Base-by-base conservation (phyloP, 2,113 vertebrate species). In the Chaetodon auriga region DNA sequence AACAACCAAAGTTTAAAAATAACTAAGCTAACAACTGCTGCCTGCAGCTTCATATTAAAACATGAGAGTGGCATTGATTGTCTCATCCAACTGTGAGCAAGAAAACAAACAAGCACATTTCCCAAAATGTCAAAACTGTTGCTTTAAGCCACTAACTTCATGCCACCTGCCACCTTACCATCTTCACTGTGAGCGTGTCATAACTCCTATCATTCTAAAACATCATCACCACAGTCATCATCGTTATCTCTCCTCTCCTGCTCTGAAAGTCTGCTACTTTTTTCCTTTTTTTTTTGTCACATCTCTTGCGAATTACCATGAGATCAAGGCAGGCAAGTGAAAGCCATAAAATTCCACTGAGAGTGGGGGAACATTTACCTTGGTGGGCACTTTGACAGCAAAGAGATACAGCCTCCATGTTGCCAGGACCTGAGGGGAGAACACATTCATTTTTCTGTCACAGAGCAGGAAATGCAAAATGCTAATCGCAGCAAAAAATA, bases 391-490 rank as follows among this genome's bases (percentile, higher is more conserved):
- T 94, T 97, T 97, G 91, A 96, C 93, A 90, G 95, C 92, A 74
- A 97, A 97, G 74, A 97, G 92, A 93, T 97, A 96, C 84, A 97
- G 96, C 82, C 96, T 94, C 96, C 97, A 97, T 92, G 95, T 95
- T 85, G 96, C 95, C 93, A 96, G 90, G 81, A 95, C 96, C 92
- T 94, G 89, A 81, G 87, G 91, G 81, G 72, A 83, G 88, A 93
- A 86, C 53, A 91, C 78, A 88, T 91, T 86, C 62, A 87, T 90
- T 88, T 90, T 85, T 87, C 82, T 88, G 86, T 92, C 92, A 92
- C 64, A 86, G 78, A 84, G 81, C 79, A 85, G 78, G 87, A 90
- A 91, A 92, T 80, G 80, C 84, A 88, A 92, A 91, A 90, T 90
- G 83, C 83, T 89, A 92, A 92, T 92, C 15, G 48, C 48, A 80